phyloP scores from a whole-genome alignment of 2,797 vertebrate genomes.

The Hephaestus fuliginosus region DNA sequence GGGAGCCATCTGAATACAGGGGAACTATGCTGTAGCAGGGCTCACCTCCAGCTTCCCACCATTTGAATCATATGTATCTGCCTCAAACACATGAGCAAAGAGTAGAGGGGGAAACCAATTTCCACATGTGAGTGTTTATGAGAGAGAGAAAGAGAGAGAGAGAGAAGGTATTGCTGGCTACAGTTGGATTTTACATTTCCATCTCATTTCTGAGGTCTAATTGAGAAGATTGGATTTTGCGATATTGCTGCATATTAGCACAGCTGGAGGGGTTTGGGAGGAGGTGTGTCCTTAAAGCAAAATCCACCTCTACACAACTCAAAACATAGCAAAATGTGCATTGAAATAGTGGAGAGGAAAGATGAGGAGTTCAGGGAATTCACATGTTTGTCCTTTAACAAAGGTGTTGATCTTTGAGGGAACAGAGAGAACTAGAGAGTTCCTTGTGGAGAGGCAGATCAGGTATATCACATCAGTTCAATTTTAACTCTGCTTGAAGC shows the following conservation, averaged over 20 bases:
- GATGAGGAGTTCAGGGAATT: background rate
- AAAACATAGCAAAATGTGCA: too few relatives aligned
- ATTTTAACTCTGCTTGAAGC: background rate
- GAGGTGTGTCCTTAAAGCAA: background rate
- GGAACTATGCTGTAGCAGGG: constrained; percentile 10
- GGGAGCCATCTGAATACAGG: constrained; percentile 29
- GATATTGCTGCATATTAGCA: constrained; percentile 1
- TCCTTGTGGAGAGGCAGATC: background rate
- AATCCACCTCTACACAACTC: background rate
- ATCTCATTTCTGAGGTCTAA: constrained; percentile 36
- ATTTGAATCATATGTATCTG: constrained; percentile 27
- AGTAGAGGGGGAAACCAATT: constrained; percentile 22
- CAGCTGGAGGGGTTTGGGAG: constrained; percentile 8
- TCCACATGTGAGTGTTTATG: constrained; percentile 30
- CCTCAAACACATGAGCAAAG: constrained; percentile 1
- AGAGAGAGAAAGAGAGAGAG: background rate
- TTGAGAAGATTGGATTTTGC: constrained; percentile 27
- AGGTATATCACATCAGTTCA: background rate
- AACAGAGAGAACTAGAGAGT: background rate
- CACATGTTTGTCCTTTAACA: background rate
- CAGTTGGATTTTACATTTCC: constrained; percentile 31
- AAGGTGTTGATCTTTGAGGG: background rate
- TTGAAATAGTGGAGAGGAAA: background rate
- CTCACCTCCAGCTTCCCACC: constrained; percentile 39
- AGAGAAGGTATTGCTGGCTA: background rate